These are phyloP conservation scores for Catagonus wagneri DNA, from an alignment of 2,113 vertebrate species.

Conservation along the genomic window DNA sequence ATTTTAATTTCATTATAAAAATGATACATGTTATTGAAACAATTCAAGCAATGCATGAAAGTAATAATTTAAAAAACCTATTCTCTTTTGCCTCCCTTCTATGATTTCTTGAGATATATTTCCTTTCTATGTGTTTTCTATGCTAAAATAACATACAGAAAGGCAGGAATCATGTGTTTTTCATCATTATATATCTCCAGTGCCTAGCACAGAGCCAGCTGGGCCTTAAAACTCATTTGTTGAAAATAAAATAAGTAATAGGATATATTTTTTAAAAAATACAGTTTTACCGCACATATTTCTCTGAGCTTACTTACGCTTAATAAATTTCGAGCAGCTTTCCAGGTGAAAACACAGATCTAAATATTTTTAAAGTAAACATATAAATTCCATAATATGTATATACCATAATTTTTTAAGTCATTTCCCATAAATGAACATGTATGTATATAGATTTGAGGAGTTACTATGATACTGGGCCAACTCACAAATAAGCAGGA, in stretches of 20 bases:
- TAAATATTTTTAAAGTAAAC: slow-evolving; percentile 13
- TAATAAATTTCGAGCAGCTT: not conserved
- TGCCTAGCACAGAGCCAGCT: not conserved
- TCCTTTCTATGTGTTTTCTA: not conserved
- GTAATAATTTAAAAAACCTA: not conserved
- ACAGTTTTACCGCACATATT: not conserved
- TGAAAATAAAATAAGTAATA: slow-evolving; percentile 11
- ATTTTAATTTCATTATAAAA: slow-evolving; percentile 49
- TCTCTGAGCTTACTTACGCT: slow-evolving; percentile 32
- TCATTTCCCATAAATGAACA: not conserved
- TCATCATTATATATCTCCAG: not conserved
- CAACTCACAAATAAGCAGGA: not conserved
- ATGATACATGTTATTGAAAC: not conserved
- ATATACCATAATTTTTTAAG: not conserved
- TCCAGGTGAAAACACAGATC: not conserved
- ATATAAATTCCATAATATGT: not conserved
- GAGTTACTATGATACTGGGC: not conserved
- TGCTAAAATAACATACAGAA: not conserved
- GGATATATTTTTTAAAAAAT: not conserved
- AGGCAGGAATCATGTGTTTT: not conserved
- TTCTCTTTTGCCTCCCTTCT: not conserved
- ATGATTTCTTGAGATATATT: not conserved
- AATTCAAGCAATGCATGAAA: not conserved
- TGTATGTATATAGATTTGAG: not conserved
- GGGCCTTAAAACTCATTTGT: not conserved